These are phyloP conservation scores for Diplolepis rosae DNA, from an alignment of 2,888 invertebrate species.

Conservation along the genomic window DNA sequence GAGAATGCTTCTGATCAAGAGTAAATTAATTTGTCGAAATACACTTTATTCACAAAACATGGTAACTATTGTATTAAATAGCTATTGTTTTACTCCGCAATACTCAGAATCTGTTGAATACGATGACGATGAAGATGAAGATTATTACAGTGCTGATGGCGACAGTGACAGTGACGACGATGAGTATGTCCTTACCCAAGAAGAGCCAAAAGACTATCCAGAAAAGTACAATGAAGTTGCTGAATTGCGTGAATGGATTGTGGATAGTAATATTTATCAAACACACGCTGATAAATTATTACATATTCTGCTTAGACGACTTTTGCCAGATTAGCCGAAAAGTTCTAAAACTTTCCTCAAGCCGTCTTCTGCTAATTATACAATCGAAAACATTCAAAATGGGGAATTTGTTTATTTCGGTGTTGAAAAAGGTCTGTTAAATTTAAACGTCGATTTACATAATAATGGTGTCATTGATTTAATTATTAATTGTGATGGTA, in stretches of 20 bases:
- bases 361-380: constrained; percentile 36
- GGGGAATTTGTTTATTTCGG: constrained; percentile 41
- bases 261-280: constrained; percentile 35
- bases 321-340: constrained; percentile 37
- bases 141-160: constrained; percentile 33
- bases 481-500: constrained; percentile 42
- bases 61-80: too few relatives aligned
- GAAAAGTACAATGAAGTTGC: constrained; percentile 22
- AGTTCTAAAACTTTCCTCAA: constrained; percentile 38
- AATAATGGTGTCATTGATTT: constrained; percentile 32
- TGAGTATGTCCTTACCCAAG: background rate
- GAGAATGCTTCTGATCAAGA: too few relatives aligned
- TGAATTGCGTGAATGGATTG: constrained; percentile 35
- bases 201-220: background rate
- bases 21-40: too few relatives aligned
- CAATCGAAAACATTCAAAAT: constrained; percentile 35
- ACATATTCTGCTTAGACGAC: constrained; percentile 33
- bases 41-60: too few relatives aligned
- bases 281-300: constrained; percentile 32
- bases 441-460: constrained; percentile 32
- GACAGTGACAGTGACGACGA: constrained; percentile 30
- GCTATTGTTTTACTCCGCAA: too few relatives aligned
- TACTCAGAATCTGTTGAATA: too few relatives aligned
- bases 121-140: constrained; percentile 26
- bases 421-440: constrained; percentile 35